Evolutionary conservation across 1,140 invertebrate genomes (phyloP), one percentile per base, ranked within the genome.

Genomic region (Drosophila takahashii): DNA sequence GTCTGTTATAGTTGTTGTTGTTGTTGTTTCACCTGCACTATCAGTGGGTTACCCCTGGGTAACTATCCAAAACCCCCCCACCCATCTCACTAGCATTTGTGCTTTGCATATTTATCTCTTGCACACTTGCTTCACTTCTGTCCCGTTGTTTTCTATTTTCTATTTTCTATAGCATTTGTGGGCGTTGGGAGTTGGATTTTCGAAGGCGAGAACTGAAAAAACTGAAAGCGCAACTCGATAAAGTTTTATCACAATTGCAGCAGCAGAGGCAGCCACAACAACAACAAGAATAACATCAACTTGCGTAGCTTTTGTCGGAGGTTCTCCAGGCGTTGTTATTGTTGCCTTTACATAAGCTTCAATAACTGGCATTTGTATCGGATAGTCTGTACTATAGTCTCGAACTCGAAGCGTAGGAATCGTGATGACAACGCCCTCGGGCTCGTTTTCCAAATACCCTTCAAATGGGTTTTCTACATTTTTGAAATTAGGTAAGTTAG

Each of bases 181-280:
- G 60, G 34, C 9, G n/a, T 9, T 16, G 0, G 13, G 58, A 10
- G 32, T 16, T 26, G 50, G 48, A 26, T 1, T 41, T 26, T 13
- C n/a, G 54, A 37, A 72, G 69, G 56, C 54, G 56, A 72, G 57
- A n/a, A n/a, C n/a, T n/a, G n/a, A 62, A 73, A 71, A 62, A 77
- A 56, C 64, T 58, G 26, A 59, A 67, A 77, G 83, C 78, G 50
- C 75, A 83, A 80, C 61, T 78, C 79, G 83, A 86, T 86, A 86
- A 86, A 86, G 61, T 86, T 87, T 86, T 86, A 86, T 86, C 83
- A 83, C 83, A 83, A 83, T 57, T 83, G 81, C 81, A 86, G 69
- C 81, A 84, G 45, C 72, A 77, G 37, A 57, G 66, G 16, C 45
- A 57, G 29, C 51, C 44, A 48, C 36, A 70, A 48, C 11, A 72